These are phyloP conservation scores for Potamilus streckersoni DNA, from an alignment of 1,140 invertebrate genomes.

Conservation along the genomic window DNA sequence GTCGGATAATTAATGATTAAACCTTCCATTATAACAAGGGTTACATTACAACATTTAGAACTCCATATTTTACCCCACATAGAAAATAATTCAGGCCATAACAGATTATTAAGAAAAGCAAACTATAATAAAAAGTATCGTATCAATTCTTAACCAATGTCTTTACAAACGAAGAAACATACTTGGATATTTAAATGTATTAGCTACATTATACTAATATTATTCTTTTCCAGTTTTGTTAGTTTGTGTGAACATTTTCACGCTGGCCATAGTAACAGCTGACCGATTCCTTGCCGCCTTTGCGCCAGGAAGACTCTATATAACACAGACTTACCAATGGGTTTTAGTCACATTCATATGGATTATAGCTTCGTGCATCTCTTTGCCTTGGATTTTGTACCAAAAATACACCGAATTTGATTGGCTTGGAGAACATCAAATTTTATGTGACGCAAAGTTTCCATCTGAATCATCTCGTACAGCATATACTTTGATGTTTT, in stretches of 20 bases:
- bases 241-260: conserved; percentile 97
- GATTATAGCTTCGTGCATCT: conserved; percentile 14
- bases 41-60: too few species aligned
- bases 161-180: too few species aligned
- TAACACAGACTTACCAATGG: conserved; percentile 26
- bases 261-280: conserved; percentile 77
- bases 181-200: too few species aligned
- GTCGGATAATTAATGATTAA: too few species aligned
- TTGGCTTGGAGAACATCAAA: conserved; percentile 27
- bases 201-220: too few species aligned
- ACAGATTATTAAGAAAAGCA: too few species aligned
- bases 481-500: conserved; percentile 20
- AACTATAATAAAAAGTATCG: too few species aligned
- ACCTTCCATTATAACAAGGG: too few species aligned
- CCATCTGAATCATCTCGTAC: conserved; percentile 2
- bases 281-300: conserved; percentile 25
- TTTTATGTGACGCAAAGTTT: conserved; percentile 24
- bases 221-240: conserved; percentile 92
- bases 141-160: too few species aligned
- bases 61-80: too few species aligned
- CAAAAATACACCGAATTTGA: conserved; percentile 27
- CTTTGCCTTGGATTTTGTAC: conserved; percentile 20
- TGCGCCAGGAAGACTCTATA: conserved; percentile 6
- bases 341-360: conserved; percentile 95
- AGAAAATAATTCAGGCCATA: too few species aligned